These are phyloP conservation scores for Megaustenia siamemsis DNA, from an alignment of 2,888 invertebrate genomes.

Conservation along the genomic window DNA sequence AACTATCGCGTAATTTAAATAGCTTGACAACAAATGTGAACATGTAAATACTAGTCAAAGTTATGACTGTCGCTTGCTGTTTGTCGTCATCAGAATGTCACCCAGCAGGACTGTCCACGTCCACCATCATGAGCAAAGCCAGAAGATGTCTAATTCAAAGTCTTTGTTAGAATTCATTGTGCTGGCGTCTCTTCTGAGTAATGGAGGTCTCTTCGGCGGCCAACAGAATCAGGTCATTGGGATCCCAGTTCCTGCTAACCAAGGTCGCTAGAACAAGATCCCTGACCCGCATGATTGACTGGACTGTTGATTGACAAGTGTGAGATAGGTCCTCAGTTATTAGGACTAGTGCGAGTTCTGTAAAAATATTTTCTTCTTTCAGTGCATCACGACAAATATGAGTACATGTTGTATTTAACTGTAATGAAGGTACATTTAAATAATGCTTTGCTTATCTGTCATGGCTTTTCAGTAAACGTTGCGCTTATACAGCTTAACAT, in stretches of 20 bases:
- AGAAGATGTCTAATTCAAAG: background rate
- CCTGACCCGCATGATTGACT: too few relatives aligned
- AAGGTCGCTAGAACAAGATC: background rate
- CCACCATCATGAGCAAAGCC: constrained; percentile 26
- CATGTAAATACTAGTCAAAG: too few relatives aligned
- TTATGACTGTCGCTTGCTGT: background rate
- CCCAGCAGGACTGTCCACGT: constrained; percentile 33
- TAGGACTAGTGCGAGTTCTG: too few relatives aligned
- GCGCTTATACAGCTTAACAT: too few relatives aligned
- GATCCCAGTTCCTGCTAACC: background rate
- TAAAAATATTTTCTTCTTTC: too few relatives aligned
- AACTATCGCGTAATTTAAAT: too few relatives aligned
- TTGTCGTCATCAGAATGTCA: background rate
- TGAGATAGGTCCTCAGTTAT: too few relatives aligned
- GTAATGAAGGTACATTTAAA: too few relatives aligned
- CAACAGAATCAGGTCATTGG: constrained; percentile 10
- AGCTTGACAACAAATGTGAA: too few relatives aligned
- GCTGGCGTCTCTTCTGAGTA: constrained; percentile 4
- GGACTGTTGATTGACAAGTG: too few relatives aligned
- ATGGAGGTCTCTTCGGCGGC: background rate
- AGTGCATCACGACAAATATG: background rate
- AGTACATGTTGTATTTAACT: background rate
- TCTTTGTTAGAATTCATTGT: constrained; percentile 10
- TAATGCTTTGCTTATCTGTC: too few relatives aligned
- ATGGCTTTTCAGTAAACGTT: too few relatives aligned